Evolutionary conservation across 2,797 vertebrate genomes (phyloP).

Genomic region (Fringilla coelebs): DNA sequence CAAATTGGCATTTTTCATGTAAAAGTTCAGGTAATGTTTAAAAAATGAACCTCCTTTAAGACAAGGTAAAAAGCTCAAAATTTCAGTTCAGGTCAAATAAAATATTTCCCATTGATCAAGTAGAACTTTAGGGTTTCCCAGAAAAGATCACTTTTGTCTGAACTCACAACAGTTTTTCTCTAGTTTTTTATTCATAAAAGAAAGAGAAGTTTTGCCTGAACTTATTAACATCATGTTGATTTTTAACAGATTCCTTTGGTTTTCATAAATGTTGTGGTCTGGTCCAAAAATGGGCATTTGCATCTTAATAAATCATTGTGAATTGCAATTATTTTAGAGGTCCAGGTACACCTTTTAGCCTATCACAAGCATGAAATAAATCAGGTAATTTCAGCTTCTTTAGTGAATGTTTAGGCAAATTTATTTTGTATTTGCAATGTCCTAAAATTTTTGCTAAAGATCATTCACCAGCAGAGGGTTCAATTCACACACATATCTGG

Average conservation of each 20-base stretch:
- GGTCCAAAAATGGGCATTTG: not conserved
- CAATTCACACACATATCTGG: not conserved
- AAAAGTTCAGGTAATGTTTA: slow-evolving; percentile 33
- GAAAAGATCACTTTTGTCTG: not conserved
- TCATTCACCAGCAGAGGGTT: slow-evolving; percentile 43
- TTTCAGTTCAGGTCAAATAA: not conserved
- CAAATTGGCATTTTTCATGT: slow-evolving; percentile 8
- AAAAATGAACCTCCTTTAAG: not conserved
- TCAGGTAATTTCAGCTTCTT: not conserved
- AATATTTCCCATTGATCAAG: not conserved
- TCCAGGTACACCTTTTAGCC: not conserved
- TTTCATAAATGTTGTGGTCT: not conserved
- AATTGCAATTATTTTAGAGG: not conserved
- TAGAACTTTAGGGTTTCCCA: not conserved
- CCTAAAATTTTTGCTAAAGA: not conserved
- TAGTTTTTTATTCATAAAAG: not conserved
- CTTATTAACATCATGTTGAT: not conserved
- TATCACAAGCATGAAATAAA: not conserved
- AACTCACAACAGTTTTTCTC: not conserved
- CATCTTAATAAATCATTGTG: not conserved
- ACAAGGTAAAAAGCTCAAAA: not conserved
- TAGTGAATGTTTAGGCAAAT: not conserved
- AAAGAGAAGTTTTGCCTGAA: not conserved
- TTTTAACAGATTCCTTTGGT: not conserved
- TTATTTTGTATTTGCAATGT: not conserved